These are phyloP conservation scores for Neuroscelio doddi DNA, from an alignment of 2,888 invertebrate genomes.

Conservation along the genomic window DNA sequence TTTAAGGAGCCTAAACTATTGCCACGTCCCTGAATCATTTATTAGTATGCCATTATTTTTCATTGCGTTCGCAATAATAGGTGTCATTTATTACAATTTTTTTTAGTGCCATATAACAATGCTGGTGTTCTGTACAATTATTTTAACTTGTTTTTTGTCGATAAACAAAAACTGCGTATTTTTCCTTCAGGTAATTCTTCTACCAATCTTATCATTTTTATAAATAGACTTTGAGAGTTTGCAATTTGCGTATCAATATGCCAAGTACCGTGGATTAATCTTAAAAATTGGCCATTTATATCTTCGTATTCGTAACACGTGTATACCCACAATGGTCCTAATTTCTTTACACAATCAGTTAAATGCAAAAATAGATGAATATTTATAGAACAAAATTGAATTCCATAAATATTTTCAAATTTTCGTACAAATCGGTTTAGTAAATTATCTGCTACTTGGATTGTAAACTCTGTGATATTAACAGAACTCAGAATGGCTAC, in stretches of 20 bases:
- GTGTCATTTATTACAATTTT: slow-evolving; percentile 8
- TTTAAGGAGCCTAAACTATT: slow-evolving; percentile 38
- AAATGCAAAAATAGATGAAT: slow-evolving; percentile 36
- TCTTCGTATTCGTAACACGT: slow-evolving; percentile 38
- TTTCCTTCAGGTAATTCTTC: slow-evolving; percentile 20
- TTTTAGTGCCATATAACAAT: slow-evolving; percentile 31
- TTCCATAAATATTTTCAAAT: slow-evolving; percentile 28
- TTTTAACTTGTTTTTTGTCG: slow-evolving; percentile 27
- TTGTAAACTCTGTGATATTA: slow-evolving; percentile 1
- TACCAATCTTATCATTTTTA: slow-evolving; percentile 26
- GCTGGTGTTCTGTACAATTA: slow-evolving; percentile 11
- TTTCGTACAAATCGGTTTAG: slow-evolving; percentile 25
- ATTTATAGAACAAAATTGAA: slow-evolving; percentile 26
- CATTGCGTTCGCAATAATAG: slow-evolving; percentile 13
- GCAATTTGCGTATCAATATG: slow-evolving; percentile 28
- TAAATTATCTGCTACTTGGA: slow-evolving; percentile 10
- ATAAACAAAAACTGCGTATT: slow-evolving; percentile 20
- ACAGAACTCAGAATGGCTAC: no score
- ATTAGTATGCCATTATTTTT: slow-evolving; percentile 5
- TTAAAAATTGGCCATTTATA: slow-evolving; percentile 26
- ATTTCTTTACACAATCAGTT: slow-evolving; percentile 15
- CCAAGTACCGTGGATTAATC: slow-evolving; percentile 31
- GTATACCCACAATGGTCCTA: slow-evolving; percentile 37
- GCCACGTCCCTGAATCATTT: slow-evolving; percentile 10
- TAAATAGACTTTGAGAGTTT: slow-evolving; percentile 19